Evolutionary conservation across 2,888 invertebrate genomes (phyloP).

Genomic region (Endotricha flammealis): DNA sequence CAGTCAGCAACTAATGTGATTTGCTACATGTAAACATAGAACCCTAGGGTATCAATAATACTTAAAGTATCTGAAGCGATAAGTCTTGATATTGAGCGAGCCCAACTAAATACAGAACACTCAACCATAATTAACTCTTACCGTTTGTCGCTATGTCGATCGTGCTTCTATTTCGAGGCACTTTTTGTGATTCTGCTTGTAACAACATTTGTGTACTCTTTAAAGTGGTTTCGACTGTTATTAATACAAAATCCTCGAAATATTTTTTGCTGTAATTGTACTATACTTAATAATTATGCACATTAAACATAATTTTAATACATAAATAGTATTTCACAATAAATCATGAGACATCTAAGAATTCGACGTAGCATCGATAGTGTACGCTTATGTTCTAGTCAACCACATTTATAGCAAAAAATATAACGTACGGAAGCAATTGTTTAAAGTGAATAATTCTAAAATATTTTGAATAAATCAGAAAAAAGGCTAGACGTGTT

Average conservation of each 20-base stretch:
- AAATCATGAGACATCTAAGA: neutral
- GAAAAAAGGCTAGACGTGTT: constrained; percentile 63
- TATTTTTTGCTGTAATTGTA: constrained; percentile 3
- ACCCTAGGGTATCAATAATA: constrained; percentile 62
- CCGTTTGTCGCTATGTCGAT: constrained; percentile 15
- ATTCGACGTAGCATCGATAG: constrained; percentile 20
- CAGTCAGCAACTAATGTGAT: constrained; percentile 66
- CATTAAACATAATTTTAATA: too few relatives aligned
- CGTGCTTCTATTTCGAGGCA: constrained; percentile 14
- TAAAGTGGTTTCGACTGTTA: constrained; percentile 15
- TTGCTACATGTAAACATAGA: constrained; percentile 64
- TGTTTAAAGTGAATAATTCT: constrained; percentile 8
- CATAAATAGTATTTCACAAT: neutral
- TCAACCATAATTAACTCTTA: constrained; percentile 52
- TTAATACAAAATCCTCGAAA: constrained; percentile 7
- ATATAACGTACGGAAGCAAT: constrained; percentile 14
- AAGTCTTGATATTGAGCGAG: constrained; percentile 77
- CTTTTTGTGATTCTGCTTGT: constrained; percentile 10
- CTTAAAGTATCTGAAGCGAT: constrained; percentile 68
- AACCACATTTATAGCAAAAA: constrained; percentile 23
- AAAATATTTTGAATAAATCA: constrained; percentile 27
- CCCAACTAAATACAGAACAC: constrained; percentile 69
- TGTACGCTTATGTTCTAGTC: neutral
- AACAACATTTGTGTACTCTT: constrained; percentile 17
- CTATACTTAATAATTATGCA: neutral